phyloP scores from a whole-genome alignment of 2,113 vertebrate species.

The Triplophysa tibetana region DNA sequence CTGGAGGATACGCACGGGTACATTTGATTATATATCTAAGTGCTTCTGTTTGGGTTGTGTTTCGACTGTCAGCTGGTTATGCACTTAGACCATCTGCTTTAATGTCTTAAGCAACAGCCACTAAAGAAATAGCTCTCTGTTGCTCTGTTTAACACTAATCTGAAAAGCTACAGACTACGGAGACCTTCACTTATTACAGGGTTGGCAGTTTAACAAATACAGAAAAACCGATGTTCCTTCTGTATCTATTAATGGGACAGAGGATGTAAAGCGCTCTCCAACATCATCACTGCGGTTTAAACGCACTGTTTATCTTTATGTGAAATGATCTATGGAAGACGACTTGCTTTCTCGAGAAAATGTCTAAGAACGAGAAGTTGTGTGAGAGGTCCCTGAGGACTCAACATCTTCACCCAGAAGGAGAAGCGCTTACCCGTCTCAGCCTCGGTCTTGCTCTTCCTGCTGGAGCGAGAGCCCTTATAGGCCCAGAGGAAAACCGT shows the following conservation, averaged over 20 bases:
- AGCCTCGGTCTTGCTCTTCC: slow-evolving; percentile 68
- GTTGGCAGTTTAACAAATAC: neutral
- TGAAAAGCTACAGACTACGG: neutral
- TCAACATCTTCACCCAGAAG: neutral
- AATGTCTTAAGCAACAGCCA: slow-evolving; percentile 4
- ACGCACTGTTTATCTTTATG: neutral
- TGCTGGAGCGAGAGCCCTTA: slow-evolving; percentile 74
- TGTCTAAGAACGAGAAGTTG: slow-evolving; percentile 2
- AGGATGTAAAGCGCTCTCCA: neutral
- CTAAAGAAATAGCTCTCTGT: neutral
- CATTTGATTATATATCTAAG: slow-evolving; percentile 28
- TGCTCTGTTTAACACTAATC: neutral
- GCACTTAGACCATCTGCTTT: slow-evolving; percentile 34
- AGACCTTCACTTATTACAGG: neutral
- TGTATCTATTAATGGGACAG: neutral
- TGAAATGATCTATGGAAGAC: too few species aligned
- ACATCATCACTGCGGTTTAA: neutral
- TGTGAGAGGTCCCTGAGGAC: neutral
- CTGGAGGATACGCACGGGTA: slow-evolving; percentile 8
- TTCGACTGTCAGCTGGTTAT: slow-evolving; percentile 41
- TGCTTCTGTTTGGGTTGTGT: slow-evolving; percentile 30
- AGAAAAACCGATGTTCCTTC: neutral
- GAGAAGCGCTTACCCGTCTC: slow-evolving; percentile 75
- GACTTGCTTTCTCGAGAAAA: neutral
- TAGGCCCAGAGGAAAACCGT: slow-evolving; percentile 76